Conservation (phyloP, 2,888 invertebrate genomes). For the Steinernema hermaphroditum region DNA sequence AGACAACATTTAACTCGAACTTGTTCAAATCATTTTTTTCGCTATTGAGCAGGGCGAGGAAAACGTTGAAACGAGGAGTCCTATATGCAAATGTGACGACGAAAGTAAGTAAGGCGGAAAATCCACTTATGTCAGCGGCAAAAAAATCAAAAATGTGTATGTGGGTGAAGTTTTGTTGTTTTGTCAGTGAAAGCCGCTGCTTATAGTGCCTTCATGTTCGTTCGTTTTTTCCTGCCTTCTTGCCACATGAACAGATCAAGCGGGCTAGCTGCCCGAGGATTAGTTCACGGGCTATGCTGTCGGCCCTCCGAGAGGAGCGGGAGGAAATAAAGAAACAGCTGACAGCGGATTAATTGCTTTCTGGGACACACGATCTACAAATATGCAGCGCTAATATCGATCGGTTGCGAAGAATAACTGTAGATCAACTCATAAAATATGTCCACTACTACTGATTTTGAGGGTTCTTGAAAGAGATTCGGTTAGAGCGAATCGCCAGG, state of each 20-base stretch:
- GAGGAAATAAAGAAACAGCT: slow-evolving; percentile 25
- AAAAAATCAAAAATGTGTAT: slow-evolving; percentile 3
- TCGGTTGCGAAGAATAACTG: too few species aligned
- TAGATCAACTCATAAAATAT: too few species aligned
- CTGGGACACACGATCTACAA: background rate
- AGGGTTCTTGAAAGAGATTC: too few species aligned
- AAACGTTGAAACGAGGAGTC: background rate
- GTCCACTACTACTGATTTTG: too few species aligned
- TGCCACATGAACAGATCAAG: slow-evolving; percentile 3
- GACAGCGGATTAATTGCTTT: slow-evolving; percentile 9
- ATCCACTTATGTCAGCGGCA: background rate
- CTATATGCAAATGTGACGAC: background rate
- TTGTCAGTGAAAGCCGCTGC: background rate
- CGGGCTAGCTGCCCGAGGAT: background rate
- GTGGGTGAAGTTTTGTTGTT: background rate
- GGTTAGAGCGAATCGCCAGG: background rate
- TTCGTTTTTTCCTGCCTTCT: background rate
- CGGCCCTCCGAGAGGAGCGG: background rate
- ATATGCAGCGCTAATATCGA: slow-evolving; percentile 1
- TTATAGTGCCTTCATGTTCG: background rate
- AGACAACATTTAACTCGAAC: too few species aligned
- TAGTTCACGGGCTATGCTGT: slow-evolving; percentile 7
- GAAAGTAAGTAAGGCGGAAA: background rate
- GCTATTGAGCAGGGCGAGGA: background rate
- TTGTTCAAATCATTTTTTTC: background rate